These are phyloP conservation scores for Netta rufina DNA, from an alignment of 2,797 vertebrate genomes.

Conservation along the genomic window DNA sequence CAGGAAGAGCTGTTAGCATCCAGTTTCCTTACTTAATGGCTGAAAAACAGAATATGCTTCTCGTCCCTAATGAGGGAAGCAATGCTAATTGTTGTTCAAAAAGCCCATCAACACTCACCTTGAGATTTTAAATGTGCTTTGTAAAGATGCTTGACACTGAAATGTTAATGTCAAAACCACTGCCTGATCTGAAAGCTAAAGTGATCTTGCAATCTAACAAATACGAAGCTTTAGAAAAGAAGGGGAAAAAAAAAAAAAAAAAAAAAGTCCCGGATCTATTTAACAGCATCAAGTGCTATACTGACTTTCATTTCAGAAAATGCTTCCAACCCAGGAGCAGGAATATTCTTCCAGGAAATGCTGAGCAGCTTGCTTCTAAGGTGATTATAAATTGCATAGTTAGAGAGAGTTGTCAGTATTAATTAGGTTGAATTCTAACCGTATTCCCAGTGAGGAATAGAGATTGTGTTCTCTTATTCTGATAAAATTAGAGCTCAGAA, in stretches of 20 bases:
- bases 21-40: neutral
- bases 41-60: neutral
- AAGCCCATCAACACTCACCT: neutral
- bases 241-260: neutral
- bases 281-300: neutral
- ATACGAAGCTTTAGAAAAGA: neutral
- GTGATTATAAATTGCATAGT: neutral
- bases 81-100: neutral
- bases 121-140: neutral
- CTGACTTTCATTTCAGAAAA: neutral
- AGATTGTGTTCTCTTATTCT: neutral
- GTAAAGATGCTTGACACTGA: neutral
- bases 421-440: neutral
- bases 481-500: neutral
- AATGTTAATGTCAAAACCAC: neutral
- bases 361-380: neutral
- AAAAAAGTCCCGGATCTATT: neutral
- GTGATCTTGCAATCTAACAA: neutral
- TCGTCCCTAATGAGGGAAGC: neutral
- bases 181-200: neutral
- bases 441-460: neutral
- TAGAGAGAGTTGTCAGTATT: neutral
- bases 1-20: neutral
- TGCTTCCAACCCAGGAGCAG: neutral
- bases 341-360: neutral